These are phyloP conservation scores for Pelobates fuscus DNA, from an alignment of 2,113 vertebrate species.

Conservation along the genomic window DNA sequence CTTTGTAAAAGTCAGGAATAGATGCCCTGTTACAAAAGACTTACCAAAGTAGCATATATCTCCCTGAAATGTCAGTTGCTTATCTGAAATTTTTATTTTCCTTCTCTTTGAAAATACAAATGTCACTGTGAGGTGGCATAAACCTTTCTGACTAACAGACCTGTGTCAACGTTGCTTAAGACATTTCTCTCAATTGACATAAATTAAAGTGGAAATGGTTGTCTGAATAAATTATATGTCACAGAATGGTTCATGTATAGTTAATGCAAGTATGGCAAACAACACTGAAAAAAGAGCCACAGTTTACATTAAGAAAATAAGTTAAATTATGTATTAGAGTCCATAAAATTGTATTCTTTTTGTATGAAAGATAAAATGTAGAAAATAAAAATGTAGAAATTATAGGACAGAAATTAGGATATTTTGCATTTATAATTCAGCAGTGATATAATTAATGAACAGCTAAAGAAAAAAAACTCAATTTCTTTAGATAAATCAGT, in stretches of 20 bases:
- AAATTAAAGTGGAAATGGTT: slow-evolving; percentile 1
- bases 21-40: background rate
- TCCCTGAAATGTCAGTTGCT: background rate
- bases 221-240: slow-evolving; percentile 14
- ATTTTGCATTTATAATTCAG: no score
- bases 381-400: no score
- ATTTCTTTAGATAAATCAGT: no score
- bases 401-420: no score
- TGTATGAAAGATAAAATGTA: no score
- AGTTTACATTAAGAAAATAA: no score
- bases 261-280: background rate
- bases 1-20: no score
- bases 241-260: background rate
- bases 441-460: no score
- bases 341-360: no score
- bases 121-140: slow-evolving; percentile 15
- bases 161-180: slow-evolving; percentile 6
- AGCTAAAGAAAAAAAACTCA: no score
- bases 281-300: background rate
- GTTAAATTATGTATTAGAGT: no score
- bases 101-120: background rate
- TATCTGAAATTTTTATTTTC: background rate
- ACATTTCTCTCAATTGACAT: background rate
- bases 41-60: background rate
- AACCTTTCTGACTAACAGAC: slow-evolving; percentile 26